Evolutionary conservation across 2,113 vertebrate genomes (phyloP).

Genomic region (Empidonax traillii): DNA sequence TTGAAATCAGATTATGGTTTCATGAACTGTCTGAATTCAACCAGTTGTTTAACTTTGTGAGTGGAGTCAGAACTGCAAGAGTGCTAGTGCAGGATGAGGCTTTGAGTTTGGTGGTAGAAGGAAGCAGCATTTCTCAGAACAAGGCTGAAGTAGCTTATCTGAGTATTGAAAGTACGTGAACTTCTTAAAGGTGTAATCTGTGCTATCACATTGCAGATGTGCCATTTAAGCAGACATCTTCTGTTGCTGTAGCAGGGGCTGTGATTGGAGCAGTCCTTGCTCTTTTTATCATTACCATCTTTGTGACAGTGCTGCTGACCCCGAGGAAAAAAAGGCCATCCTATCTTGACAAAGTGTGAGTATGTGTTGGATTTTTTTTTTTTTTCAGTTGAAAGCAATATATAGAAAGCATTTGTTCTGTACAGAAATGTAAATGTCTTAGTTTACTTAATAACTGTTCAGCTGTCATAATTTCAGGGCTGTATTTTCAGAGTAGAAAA

Average conservation of each 20-base stretch:
- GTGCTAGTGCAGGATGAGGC: neutral
- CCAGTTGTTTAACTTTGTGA: neutral
- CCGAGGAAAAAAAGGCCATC: conserved; percentile 80
- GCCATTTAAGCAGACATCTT: conserved; percentile 83
- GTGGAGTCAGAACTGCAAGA: neutral
- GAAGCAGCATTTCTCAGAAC: neutral
- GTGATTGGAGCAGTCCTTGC: conserved; percentile 92
- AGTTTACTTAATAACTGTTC: neutral
- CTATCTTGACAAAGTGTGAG: conserved; percentile 81
- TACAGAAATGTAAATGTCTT: neutral
- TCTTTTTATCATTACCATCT: conserved; percentile 90
- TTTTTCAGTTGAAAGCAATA: neutral
- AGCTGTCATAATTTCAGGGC: neutral
- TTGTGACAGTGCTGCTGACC: conserved; percentile 86
- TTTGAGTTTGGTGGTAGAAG: neutral
- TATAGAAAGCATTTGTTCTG: neutral
- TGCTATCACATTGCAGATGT: conserved; percentile 76
- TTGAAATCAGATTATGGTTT: neutral
- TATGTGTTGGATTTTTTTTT: conserved; percentile 9
- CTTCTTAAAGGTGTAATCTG: conserved; percentile 43
- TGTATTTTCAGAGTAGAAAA: neutral
- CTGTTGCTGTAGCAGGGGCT: conserved; percentile 87
- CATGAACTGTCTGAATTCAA: neutral
- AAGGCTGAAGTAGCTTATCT: neutral
- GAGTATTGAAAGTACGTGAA: neutral